Percentiles rank a stretch among this genome's conserved stretches.
phyloP scores from a whole-genome alignment of 2,797 vertebrate genomes.

The Spinus pinus region DNA sequence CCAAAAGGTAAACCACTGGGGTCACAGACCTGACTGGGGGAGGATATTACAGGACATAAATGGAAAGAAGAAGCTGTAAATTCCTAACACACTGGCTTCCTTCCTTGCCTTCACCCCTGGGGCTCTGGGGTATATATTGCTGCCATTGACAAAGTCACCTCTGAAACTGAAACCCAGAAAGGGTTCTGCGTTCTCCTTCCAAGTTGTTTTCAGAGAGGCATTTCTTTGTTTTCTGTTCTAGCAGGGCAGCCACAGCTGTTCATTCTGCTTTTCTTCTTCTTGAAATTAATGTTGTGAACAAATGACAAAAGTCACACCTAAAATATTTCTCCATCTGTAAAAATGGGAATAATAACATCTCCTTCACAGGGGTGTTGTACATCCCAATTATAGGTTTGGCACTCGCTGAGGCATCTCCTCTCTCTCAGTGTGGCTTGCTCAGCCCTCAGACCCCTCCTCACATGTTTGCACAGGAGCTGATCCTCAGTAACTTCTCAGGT shows the following conservation, averaged over 20 bases:
- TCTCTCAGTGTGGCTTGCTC: not conserved
- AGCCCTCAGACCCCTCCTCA: not conserved
- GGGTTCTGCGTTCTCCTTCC: not conserved
- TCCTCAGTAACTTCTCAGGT: not conserved
- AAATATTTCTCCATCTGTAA: conserved; percentile 12
- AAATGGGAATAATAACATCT: not conserved
- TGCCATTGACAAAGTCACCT: not conserved
- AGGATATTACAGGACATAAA: conserved; percentile 11
- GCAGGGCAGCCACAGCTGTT: not conserved
- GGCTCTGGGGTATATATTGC: not conserved
- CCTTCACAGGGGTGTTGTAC: not conserved
- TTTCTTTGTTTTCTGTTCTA: not conserved
- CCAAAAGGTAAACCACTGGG: not conserved
- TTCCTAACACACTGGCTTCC: not conserved
- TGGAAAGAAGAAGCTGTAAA: not conserved
- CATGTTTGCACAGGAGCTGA: not conserved
- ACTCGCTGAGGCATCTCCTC: not conserved
- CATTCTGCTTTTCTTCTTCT: not conserved
- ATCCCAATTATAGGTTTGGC: not conserved
- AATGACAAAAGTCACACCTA: conserved; percentile 31
- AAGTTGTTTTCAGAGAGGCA: not conserved
- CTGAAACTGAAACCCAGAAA: not conserved
- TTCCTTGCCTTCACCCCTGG: not conserved
- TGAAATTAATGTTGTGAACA: not conserved
- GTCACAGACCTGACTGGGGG: not conserved